Conservation (phyloP, 1,140 invertebrate species). For the Mamestra configurata region DNA sequence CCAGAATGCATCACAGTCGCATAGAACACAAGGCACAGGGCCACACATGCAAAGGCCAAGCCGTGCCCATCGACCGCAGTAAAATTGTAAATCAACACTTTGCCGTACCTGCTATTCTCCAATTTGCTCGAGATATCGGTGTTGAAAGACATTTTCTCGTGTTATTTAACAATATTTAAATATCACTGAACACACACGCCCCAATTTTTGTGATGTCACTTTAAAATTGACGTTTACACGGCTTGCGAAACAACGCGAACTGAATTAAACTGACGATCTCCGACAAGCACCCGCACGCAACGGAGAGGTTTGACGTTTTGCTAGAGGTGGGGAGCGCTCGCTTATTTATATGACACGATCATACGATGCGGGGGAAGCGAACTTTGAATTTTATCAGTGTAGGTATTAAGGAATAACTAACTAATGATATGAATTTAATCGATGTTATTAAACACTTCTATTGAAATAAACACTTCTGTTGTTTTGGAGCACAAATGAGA, state of each 20-base stretch:
- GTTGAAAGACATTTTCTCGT: conserved; percentile 86
- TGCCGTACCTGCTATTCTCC: conserved; percentile 84
- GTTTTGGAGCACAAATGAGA: conserved; percentile 52
- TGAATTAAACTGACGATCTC: conserved; percentile 64
- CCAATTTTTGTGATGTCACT: conserved; percentile 71
- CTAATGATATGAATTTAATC: conserved; percentile 55
- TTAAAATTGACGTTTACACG: conserved; percentile 71
- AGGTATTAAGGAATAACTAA: conserved; percentile 57
- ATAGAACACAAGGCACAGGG: conserved; percentile 46
- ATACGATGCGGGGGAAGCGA: conserved; percentile 83
- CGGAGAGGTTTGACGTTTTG: conserved; percentile 82
- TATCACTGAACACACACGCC: conserved; percentile 86
- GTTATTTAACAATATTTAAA: conserved; percentile 79
- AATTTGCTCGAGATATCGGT: conserved; percentile 84
- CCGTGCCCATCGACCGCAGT: conserved; percentile 40
- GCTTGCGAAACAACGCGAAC: conserved; percentile 80
- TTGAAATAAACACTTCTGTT: conserved; percentile 17
- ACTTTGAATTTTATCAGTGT: conserved; percentile 75
- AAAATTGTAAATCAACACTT: conserved; percentile 49
- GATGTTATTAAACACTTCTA: conserved; percentile 51
- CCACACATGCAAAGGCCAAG: conserved; percentile 54
- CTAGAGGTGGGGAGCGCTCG: conserved; percentile 78
- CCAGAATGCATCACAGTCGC: conserved; percentile 56
- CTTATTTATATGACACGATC: conserved; percentile 85
- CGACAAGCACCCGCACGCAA: conserved; percentile 74